These are phyloP conservation scores for Glandiceps talaboti DNA, from an alignment of 53 echinoderm and acorn worm genomes.

Conservation along the genomic window DNA sequence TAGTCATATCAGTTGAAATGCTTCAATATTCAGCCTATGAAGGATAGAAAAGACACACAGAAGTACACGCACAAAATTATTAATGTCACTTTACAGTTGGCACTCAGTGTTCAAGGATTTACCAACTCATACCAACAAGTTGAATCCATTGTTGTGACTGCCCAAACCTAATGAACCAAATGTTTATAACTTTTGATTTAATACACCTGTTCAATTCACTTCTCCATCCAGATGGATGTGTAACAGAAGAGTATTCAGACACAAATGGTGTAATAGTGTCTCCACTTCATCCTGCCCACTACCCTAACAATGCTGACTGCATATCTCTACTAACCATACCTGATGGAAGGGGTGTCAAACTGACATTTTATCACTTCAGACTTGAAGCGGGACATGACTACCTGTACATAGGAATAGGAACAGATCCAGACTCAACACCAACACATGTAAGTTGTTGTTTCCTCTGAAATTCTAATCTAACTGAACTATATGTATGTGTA, in stretches of 20 bases:
- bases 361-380: conserved; percentile 47
- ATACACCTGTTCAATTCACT: conserved; percentile 1
- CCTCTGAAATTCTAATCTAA: too few relatives aligned
- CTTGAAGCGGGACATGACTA: conserved; percentile 58
- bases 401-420: conserved; percentile 23
- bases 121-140: too few relatives aligned
- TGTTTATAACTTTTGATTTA: too few relatives aligned
- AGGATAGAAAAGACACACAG: too few relatives aligned
- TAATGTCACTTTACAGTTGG: too few relatives aligned
- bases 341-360: conserved; percentile 23
- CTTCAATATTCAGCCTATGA: too few relatives aligned
- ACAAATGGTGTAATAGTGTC: conserved; percentile 40
- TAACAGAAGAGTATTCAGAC: conserved; percentile 21
- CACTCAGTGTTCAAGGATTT: too few relatives aligned
- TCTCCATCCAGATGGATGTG: conserved; percentile 46
- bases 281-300: conserved; percentile 41
- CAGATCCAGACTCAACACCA: background rate
- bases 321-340: conserved; percentile 44
- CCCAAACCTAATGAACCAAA: too few relatives aligned
- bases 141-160: too few relatives aligned
- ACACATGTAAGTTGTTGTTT: background rate
- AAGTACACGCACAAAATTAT: too few relatives aligned
- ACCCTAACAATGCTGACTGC: conserved; percentile 64
- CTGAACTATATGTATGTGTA: too few relatives aligned
- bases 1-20: too few relatives aligned